Evolutionary conservation across 2,888 invertebrate genomes (phyloP).

Genomic region (Galerucella nymphaeae): DNA sequence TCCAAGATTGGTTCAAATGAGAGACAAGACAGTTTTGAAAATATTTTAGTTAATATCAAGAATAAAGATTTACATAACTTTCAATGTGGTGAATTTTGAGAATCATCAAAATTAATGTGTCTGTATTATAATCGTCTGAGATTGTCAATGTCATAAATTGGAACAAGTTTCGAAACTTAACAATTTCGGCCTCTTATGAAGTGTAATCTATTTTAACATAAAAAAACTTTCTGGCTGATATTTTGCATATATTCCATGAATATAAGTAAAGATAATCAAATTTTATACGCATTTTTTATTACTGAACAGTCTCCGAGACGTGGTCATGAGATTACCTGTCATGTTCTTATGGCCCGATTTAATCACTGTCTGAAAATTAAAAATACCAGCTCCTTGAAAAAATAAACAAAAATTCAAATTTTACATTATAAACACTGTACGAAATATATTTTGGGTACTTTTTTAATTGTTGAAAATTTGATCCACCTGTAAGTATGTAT

Average conservation of each 20-base stretch:
- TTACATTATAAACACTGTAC: no score
- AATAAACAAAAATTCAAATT: not conserved
- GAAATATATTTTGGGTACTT: no score
- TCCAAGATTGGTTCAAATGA: no score
- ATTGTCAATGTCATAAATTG: constrained; percentile 25
- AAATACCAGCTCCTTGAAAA: constrained; percentile 5
- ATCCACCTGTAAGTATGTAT: no score
- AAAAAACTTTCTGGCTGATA: constrained; percentile 28
- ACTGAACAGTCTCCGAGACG: constrained; percentile 17
- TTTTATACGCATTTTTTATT: constrained; percentile 31
- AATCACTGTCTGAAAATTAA: not conserved
- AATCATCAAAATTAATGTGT: no score
- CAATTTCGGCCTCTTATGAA: constrained; percentile 19
- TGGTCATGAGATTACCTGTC: constrained; percentile 15
- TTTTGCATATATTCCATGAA: constrained; percentile 34
- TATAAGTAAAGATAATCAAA: constrained; percentile 34
- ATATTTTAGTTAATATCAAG: no score
- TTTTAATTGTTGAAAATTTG: not conserved
- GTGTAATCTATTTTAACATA: constrained; percentile 31
- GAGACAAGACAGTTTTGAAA: no score
- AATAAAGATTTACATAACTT: no score
- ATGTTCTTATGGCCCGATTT: constrained; percentile 5
- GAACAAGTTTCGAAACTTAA: constrained; percentile 17
- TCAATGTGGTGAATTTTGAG: no score
- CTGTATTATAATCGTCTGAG: not conserved